A percentile compares a stretch with the other conserved stretches of the same genome.
phyloP scores from a whole-genome alignment of 2,888 invertebrate genomes.

The Drosophila sordidula region DNA sequence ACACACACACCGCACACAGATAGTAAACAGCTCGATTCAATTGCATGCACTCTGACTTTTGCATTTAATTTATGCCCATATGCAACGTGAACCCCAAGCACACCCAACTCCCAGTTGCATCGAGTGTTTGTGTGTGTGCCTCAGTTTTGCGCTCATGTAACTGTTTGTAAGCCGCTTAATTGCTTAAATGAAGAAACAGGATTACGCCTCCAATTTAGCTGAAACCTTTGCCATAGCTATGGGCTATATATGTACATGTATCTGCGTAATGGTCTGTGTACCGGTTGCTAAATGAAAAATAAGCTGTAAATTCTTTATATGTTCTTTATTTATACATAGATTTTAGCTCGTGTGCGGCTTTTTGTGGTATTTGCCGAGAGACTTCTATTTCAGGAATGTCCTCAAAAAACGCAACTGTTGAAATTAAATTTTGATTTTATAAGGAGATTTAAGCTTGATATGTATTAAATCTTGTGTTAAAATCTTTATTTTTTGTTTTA shows the following conservation, averaged over 20 bases:
- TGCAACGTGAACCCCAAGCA: conserved; percentile 8
- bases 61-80: conserved; percentile 27
- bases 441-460: no score
- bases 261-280: conserved; percentile 1
- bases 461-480: no score
- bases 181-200: conserved; percentile 63
- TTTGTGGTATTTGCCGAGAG: neutral
- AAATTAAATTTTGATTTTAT: no score
- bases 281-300: conserved; percentile 8
- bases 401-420: neutral
- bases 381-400: neutral
- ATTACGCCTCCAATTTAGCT: conserved; percentile 50
- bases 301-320: conserved; percentile 6
- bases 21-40: conserved; percentile 15
- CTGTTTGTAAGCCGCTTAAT: conserved; percentile 64
- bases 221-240: conserved; percentile 19
- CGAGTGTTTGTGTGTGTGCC: neutral
- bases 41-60: conserved; percentile 42
- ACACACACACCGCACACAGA: neutral
- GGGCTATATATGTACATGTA: neutral
- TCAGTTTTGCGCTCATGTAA: conserved; percentile 22
- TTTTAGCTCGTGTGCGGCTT: neutral
- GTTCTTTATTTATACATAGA: no score
- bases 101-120: conserved; percentile 2
- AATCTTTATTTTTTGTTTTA: no score